Base-by-base conservation (phyloP, 2,113 vertebrate genomes). In the Amblyornis subalaris region DNA sequence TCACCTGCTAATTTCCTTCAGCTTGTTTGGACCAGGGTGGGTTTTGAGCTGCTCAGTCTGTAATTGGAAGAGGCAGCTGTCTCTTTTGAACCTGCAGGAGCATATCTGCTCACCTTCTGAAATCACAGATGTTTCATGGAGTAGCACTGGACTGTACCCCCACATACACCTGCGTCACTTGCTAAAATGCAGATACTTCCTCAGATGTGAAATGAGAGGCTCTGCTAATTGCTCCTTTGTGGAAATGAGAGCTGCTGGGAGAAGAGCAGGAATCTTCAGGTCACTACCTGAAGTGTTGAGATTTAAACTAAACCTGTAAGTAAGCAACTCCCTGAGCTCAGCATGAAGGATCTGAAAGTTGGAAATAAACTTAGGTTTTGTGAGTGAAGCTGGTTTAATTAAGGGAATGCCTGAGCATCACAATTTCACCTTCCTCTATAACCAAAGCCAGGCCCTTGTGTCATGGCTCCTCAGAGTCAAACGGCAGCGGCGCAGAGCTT, bases 371-470 rank as follows among this genome's bases (percentile, higher is more conserved):
- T n/a, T 8, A 8, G 8, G 28, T 33, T 90, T 45, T 57, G 62
- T 45, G 45, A 62, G 21, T 24, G 35, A 62, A 47, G 42, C 36
- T 70, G 51, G 26, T 76, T 60, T 54, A 88, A 64, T 75, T 33
- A 21, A 70, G 55, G 67, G 19, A 26, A 20, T 62, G 77, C 25
- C 50, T 26, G 25, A 76, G 64, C 50, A 26, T 83, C 35, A 4
- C 25, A 17, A 5, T 58, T 72, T 48, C 22, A 14, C 38, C 67
- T 40, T 38, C 60, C 55, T 6, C 2, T 53, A 33, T 66, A 80
- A 33, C 40, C 53, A 9, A 40, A 76, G 14, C 21, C 0, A 0
- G 91, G 31, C 13, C 33, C 12, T 61, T 4, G 4, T 26, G 24
- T 28, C 1, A 0, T 40, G 71, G 33, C 36, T 42, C 47, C 57